These are phyloP conservation scores for Mesembrinibis cayennensis DNA, from an alignment of 2,113 vertebrate species.

Conservation along the genomic window DNA sequence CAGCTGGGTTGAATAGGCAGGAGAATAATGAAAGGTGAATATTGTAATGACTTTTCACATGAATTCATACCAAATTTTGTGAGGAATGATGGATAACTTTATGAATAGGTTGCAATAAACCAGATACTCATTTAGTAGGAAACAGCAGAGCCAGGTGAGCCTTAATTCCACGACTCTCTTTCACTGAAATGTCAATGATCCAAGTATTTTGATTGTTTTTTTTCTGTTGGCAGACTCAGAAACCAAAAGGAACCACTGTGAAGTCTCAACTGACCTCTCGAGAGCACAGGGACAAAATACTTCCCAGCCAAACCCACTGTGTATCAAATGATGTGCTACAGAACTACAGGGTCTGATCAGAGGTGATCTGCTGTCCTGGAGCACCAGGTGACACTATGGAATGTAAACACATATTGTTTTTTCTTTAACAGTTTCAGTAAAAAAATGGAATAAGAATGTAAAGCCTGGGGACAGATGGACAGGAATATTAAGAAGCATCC, in stretches of 20 bases:
- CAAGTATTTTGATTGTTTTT: not conserved
- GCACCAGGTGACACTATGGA: not conserved
- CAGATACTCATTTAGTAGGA: not conserved
- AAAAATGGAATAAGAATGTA: not conserved
- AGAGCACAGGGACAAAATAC: not conserved
- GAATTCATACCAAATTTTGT: not conserved
- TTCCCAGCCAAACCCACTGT: fast-evolving
- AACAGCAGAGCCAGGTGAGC: not conserved
- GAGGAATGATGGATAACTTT: not conserved
- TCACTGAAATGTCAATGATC: not conserved
- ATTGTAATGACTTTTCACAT: not conserved
- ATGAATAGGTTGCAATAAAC: not conserved
- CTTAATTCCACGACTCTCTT: not conserved
- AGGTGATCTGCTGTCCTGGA: not conserved
- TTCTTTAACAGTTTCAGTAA: no score
- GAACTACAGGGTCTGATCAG: not conserved
- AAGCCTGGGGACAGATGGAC: not conserved
- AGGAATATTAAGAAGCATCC: not conserved
- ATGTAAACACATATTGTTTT: fast-evolving
- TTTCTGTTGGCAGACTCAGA: not conserved
- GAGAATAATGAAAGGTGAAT: not conserved
- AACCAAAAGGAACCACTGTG: not conserved
- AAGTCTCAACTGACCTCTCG: not conserved
- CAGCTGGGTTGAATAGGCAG: not conserved
- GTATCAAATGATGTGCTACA: not conserved